These are phyloP conservation scores for Araneus ventricosus DNA, from an alignment of 1,140 invertebrate species.

Conservation along the genomic window DNA sequence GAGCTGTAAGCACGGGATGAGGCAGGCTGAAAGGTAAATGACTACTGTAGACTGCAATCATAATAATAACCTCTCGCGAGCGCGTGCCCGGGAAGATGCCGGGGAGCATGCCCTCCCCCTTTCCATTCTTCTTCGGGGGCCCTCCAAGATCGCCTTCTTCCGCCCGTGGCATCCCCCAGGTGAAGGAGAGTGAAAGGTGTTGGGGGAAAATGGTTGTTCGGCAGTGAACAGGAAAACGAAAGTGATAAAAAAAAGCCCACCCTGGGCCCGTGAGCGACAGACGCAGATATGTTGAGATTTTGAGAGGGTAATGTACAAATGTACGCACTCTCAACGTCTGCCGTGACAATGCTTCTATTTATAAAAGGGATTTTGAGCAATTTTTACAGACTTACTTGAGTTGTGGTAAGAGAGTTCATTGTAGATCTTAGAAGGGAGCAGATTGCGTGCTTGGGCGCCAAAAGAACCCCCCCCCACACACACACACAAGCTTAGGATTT, in stretches of 20 bases:
- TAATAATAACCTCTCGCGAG: slow-evolving; percentile 43
- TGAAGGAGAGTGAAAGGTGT: slow-evolving; percentile 41
- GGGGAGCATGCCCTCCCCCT: neutral
- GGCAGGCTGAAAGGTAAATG: neutral
- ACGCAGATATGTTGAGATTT: neutral
- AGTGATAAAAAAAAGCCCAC: neutral
- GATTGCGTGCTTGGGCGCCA: no score
- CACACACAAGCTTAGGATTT: no score
- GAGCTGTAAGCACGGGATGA: neutral
- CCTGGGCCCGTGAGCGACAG: neutral
- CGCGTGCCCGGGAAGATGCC: neutral
- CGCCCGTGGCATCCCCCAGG: neutral
- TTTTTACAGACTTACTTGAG: no score
- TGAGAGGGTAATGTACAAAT: neutral
- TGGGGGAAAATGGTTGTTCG: neutral
- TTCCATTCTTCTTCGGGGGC: slow-evolving; percentile 26
- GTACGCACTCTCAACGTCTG: no score
- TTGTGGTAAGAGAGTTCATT: no score
- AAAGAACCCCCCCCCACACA: no score
- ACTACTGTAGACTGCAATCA: neutral
- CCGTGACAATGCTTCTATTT: no score
- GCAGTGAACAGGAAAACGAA: slow-evolving; percentile 12
- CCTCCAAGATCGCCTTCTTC: slow-evolving; percentile 11
- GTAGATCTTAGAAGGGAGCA: no score
- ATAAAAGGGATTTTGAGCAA: no score